These are phyloP conservation scores for Lucifuga dentata DNA, from an alignment of 2,113 vertebrate genomes.

Conservation along the genomic window DNA sequence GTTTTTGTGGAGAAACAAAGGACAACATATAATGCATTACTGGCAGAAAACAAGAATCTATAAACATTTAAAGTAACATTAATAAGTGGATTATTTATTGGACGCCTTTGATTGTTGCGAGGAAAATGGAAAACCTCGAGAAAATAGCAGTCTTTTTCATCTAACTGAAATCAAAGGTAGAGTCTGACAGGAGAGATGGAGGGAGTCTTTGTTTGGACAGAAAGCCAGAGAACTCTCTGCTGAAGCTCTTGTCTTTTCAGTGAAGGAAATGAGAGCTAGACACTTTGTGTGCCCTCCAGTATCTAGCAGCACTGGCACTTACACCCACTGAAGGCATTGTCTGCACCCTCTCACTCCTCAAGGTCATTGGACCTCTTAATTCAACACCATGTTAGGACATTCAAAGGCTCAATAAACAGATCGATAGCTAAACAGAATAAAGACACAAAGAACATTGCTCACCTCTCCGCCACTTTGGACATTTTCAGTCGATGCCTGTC, in stretches of 20 bases:
- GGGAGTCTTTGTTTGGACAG: not conserved
- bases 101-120: not conserved
- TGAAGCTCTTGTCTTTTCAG: slow-evolving; percentile 34
- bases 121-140: not conserved
- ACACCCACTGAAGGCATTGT: slow-evolving; percentile 25
- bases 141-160: no score
- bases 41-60: no score
- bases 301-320: slow-evolving; percentile 8
- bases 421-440: slow-evolving; percentile 73
- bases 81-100: slow-evolving; percentile 2
- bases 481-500: slow-evolving; percentile 99
- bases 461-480: slow-evolving; percentile 99
- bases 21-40: no score
- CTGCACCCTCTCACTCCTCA: slow-evolving; percentile 26
- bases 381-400: slow-evolving; percentile 49
- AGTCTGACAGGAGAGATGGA: not conserved
- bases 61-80: no score
- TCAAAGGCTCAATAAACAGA: slow-evolving; percentile 71
- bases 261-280: slow-evolving; percentile 23
- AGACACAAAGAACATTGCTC: slow-evolving; percentile 67
- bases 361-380: slow-evolving; percentile 64
- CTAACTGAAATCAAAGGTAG: slow-evolving; percentile 12
- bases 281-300: slow-evolving; percentile 6
- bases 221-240: slow-evolving; percentile 14
- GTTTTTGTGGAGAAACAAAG: slow-evolving; percentile 22